Percentiles rank a stretch among this genome's conserved stretches.
Conservation (phyloP, 2,797 vertebrate species). For the Dendrocincla fuliginosa region DNA sequence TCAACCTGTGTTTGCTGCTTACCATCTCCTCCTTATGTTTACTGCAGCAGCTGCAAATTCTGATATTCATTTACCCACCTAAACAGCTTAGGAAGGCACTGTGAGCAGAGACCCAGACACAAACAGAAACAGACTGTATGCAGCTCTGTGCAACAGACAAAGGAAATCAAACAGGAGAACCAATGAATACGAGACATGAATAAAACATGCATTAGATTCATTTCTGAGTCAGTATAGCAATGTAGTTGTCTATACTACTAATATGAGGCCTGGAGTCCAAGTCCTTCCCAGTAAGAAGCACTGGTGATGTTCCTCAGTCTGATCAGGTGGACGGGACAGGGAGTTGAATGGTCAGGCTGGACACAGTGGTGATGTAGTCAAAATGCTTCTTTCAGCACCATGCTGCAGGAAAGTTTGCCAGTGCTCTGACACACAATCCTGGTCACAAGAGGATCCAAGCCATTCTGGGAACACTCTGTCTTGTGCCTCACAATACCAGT, state of each 20-base stretch:
- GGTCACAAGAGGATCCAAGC: background rate
- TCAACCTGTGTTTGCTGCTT: background rate
- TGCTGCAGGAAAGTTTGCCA: background rate
- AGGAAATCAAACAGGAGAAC: background rate
- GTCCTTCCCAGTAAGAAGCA: background rate
- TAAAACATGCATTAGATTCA: background rate
- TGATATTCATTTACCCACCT: background rate
- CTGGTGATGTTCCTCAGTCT: background rate
- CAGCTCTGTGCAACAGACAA: background rate
- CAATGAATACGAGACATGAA: background rate
- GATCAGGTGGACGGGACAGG: background rate
- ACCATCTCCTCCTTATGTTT: background rate
- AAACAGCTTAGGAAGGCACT: background rate
- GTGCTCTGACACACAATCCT: background rate
- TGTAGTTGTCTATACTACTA: background rate
- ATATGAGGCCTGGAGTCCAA: background rate
- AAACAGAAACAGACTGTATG: background rate
- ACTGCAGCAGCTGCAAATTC: background rate
- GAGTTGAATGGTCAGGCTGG: background rate
- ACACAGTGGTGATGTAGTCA: background rate
- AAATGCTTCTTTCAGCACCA: background rate
- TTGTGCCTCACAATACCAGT: background rate
- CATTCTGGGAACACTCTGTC: background rate
- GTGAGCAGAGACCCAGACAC: background rate
- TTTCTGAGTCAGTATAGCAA: background rate